Evolutionary conservation across 2,888 invertebrate genomes (phyloP), one percentile per base, ranked within the genome.

Genomic region (Kryphioiulus occultus): DNA sequence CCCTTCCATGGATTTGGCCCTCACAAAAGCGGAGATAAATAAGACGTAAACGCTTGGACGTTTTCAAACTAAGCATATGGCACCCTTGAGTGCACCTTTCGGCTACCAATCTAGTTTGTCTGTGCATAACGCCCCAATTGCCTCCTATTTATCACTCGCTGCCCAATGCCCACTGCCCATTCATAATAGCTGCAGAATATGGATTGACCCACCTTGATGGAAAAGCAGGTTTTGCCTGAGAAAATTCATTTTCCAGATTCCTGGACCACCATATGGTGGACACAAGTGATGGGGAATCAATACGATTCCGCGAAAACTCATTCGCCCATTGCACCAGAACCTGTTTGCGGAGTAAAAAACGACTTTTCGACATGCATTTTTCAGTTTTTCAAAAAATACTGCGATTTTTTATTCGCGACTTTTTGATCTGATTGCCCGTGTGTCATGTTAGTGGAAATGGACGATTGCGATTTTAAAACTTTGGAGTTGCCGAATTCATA

Each of bases 71-170:
- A n/a, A 53, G 53, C 53, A n/a, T 53, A 53, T n/a, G 53, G 53
- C 53, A 53, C 53, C 19, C 47, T 47, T 15, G 47, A 47, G 47
- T 47, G 47, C 47, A 47, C 47, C 47, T 47, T 47, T 47, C 42
- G 17, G 47, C 47, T 47, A 47, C 47, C 47, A 47, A 47, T 47
- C 47, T 47, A 47, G 47, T 47, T 47, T 47, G 47, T 3, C n/a
- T 53, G 53, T n/a, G 53, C 53, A 53, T 53, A 53, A 53, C n/a
- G n/a, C 53, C n/a, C 53, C 53, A n/a, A 53, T 53, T 53, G 53
- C 53, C 53, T 53, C 53, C 53, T 53, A 53, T 53, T 53, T 53
- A 53, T 53, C 53, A 53, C 53, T 53, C 53, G 53, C n/a, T 53
- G 53, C 53, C 7, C 9, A 44, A 44, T 47, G 53, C 19, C n/a